Evolutionary conservation across 2,888 invertebrate genomes (phyloP).

Genomic region (Mechanitis mazaeus): DNA sequence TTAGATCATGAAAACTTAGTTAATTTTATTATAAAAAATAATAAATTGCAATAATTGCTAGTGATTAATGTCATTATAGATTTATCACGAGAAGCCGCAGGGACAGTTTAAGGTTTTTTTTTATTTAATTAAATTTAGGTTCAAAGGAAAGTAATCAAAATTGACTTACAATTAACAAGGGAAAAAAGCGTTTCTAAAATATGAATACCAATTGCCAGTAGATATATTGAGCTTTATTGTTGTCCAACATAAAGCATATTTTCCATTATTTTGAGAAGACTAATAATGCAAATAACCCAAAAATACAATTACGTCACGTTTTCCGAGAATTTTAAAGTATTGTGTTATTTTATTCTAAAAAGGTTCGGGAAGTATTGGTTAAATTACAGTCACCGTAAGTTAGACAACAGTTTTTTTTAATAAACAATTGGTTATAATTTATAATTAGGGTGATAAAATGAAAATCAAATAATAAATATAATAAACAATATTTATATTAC

Average conservation of each 20-base stretch:
- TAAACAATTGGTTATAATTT: too few relatives aligned
- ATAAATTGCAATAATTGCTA: not conserved
- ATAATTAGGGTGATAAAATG: too few relatives aligned
- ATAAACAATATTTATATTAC: too few relatives aligned
- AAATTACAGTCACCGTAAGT: not conserved
- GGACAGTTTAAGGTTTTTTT: not conserved
- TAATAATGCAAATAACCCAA: not conserved
- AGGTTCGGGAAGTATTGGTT: not conserved
- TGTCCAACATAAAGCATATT: not conserved
- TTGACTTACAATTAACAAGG: slow-evolving; percentile 3
- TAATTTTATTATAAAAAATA: too few relatives aligned
- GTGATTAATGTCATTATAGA: not conserved
- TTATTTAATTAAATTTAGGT: slow-evolving; percentile 3
- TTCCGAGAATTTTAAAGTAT: not conserved
- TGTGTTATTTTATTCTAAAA: slow-evolving; percentile 2
- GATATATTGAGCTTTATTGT: not conserved
- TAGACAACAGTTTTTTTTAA: too few relatives aligned
- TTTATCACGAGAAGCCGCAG: not conserved
- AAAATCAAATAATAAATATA: too few relatives aligned
- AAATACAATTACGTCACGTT: slow-evolving; percentile 5
- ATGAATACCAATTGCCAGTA: not conserved
- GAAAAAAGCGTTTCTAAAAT: slow-evolving; percentile 1
- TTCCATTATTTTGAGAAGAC: not conserved
- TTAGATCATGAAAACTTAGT: too few relatives aligned
- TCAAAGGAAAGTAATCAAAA: slow-evolving; percentile 7